Base-by-base conservation (phyloP, 1,140 invertebrate species). In the Papilio dardanus region DNA sequence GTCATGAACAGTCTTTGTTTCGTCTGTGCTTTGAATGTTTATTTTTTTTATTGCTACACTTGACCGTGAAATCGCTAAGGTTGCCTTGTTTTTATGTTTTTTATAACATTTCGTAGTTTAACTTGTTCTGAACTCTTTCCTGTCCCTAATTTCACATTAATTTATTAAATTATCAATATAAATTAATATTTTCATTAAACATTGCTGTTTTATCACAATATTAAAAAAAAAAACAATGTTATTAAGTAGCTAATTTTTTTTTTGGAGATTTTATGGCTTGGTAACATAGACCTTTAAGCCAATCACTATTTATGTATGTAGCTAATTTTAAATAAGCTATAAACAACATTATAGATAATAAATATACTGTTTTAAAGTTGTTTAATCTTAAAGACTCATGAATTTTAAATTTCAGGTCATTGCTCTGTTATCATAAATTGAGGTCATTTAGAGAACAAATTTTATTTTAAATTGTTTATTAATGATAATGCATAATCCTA, bases 21-120 rank as follows among this genome's bases (percentile, higher is more conserved):
- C 78, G 69, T 81, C 75, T 86, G 73, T 81, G 79, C 74, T 69
- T 67, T 74, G 77, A 82, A 80, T 92, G 88, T 92, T 89, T 92
- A 88, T 93, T 92, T 92, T 91, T 88, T 89, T 92, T 90, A 81
- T 82, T 86, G 81, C 78, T 89, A 91, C 78, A 86, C 89, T 92
- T 92, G 91, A 92, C 91, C 91, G 89, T 93, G 91, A 92, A 92
- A 91, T 84, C 79, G 77, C 74, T 73, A 79, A 79, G 80, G 73
- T 85, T 79, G 81, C 78, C 79, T 85, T 88, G 84, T 89, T 89
- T 87, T 86, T 80, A 84, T 86, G 82, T 86, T 83, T 85, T 87
- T 84, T 76, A 81, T 79, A 68, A 75, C 71, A 81, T 84, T 84
- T 84, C 37, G 77, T 79, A 77, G 42, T 73, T 58, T 69, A 33